Base-by-base conservation (phyloP, 2,888 invertebrate genomes). In the Odontocolon sp. region DNA sequence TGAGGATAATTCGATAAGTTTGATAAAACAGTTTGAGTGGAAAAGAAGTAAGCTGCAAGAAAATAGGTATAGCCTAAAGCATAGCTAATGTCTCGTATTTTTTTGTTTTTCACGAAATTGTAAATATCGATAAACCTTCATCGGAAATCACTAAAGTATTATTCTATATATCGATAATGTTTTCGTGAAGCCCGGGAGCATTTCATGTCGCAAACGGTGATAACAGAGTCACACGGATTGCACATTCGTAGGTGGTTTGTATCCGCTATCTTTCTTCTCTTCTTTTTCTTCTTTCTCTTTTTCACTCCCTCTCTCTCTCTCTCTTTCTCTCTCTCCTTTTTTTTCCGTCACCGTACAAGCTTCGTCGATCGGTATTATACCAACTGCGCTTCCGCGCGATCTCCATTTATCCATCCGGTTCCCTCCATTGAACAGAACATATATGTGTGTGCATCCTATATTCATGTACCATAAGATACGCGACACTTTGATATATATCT, bases 111-210 rank as follows among this genome's bases (percentile, higher is more conserved):
- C 57, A 8, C 36, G 26, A 16, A 26, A 40, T 11, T 50, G 40
- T 64, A 50, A 66, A 59, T 40, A 66, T 72, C 72, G 33, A 72
- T 52, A 66, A 59, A 73, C 26, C 33, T n/a, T 3, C 9, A n/a
- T 21, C n/a, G 59, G 36, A 52, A 67, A 67, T 73, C 26, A 59
- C 31, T 18, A 11, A 9, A 9, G 23, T 21, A 45, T 36, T 21
- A n/a, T 52, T 14, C 21, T 18, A 42, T 63, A 67, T 18, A 50
- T 36, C 21, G 61, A 52, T 4, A 11, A 52, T 11, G 66, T 61
- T 54, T 73, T 36, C 6, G 52, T 45, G 36, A n/a, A 42, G 21
- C 26, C 40, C 40, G 56, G n/a, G 8, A 47, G 38, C 16, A 31
- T 50, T 66, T 52, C 56, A 33, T 28, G 18, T 52, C 28, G 59